Conservation (phyloP, 1,140 invertebrate genomes). For the Aphelenchoides avenae region DNA sequence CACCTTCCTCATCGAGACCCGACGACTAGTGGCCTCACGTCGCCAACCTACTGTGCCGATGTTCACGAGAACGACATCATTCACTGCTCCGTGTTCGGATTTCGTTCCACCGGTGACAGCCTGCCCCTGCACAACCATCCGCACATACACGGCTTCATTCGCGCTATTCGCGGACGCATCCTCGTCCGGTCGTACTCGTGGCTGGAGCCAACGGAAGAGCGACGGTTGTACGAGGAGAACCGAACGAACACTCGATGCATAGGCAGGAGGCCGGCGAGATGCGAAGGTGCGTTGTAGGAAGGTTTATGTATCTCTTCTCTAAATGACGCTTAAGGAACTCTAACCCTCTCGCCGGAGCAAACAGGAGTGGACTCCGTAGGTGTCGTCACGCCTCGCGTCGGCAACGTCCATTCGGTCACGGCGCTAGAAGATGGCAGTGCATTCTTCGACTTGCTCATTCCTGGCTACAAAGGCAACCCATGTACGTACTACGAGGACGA, state of each 20-base stretch:
- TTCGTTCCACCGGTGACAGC: constrained; percentile 23
- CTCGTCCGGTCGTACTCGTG: constrained; percentile 31
- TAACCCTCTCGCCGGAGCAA: constrained; percentile 14
- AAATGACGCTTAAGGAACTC: background rate
- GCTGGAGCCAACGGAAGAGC: constrained; percentile 25
- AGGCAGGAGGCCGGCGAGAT: constrained; percentile 21
- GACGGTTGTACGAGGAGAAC: background rate
- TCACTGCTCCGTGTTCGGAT: constrained; percentile 31
- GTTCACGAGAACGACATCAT: constrained; percentile 23
- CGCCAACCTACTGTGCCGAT: constrained; percentile 9
- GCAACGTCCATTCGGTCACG: constrained; percentile 25
- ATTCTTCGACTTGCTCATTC: constrained; percentile 42
- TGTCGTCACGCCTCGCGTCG: constrained; percentile 15
- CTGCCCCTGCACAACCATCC: constrained; percentile 45
- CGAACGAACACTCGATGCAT: background rate
- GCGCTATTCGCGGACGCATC: constrained; percentile 22
- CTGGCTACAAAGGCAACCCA: constrained; percentile 24
- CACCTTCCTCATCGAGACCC: constrained; percentile 9
- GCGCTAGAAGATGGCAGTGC: constrained; percentile 40
- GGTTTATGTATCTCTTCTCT: background rate
- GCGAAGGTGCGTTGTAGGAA: constrained; percentile 28
- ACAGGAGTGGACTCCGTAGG: constrained; percentile 28
- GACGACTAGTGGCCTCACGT: background rate
- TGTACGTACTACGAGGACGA: constrained; percentile 32
- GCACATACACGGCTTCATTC: constrained; percentile 39